Base-by-base conservation (phyloP, 2,888 invertebrate species). In the Thera obeliscata region DNA sequence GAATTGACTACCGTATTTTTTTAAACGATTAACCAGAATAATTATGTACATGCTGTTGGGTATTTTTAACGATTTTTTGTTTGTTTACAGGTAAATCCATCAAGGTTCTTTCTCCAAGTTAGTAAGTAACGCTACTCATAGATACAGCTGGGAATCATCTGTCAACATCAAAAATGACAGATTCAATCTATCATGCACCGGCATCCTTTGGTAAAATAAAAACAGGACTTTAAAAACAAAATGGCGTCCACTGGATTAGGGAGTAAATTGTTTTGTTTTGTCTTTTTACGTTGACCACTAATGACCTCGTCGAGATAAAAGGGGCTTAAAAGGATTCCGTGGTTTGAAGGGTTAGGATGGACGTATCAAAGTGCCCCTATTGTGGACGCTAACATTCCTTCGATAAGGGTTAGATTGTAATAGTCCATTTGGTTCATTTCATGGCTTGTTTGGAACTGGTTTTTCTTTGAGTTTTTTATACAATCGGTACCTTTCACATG, bases 251-350 rank as follows among this genome's bases (percentile, higher is more conserved):
- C 3, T 52, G 52, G 50, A 22, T 50, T 50, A 61, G 55, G 55
- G 46, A 46, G 36, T 5, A 22, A 22, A 8, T 12, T 6, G 4
- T n/a, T 55, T 54, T 22, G 38, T 75, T 75, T 78, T 76, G 22
- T 77, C 75, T 77, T 76, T 76, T 74, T 72, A 65, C 62, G 61
- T 68, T 57, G 66, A 62, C 65, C 66, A 57, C 75, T 79, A 79
- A 81, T 80, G 78, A 77, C 76, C 62, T 64, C 41, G 3, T n/a
- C 38, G 49, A 57, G 70, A 71, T 69, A 69, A 67, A 46, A 46
- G 8, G 33, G 50, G 43, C 63, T 54, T 71, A 67, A 73, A 70
- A 70, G 67, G 67, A 65, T 61, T 56, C 56, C 59, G n/a, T 50
- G 56, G 61, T 55, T 56, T 59, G 48, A 58, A 56, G 69, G 69